phyloP scores from a whole-genome alignment of 1,140 invertebrate genomes.

The Vanessa tameamea region DNA sequence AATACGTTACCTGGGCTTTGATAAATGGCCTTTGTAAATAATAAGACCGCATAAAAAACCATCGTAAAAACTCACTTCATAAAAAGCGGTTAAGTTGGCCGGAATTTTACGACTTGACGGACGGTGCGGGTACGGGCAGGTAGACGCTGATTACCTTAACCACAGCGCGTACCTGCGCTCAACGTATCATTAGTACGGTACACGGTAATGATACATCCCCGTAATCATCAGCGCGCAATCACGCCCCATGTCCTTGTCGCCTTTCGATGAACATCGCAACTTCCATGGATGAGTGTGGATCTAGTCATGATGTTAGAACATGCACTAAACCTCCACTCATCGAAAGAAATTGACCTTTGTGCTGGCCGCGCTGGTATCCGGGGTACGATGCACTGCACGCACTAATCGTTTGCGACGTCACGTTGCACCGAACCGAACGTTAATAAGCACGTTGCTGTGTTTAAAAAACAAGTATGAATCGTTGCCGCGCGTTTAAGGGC shows the following conservation, averaged over 20 bases:
- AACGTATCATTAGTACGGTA: conserved; percentile 71
- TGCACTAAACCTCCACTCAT: conserved; percentile 82
- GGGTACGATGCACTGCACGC: conserved; percentile 69
- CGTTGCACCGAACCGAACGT: conserved; percentile 69
- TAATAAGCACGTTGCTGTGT: conserved; percentile 72
- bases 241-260: conserved; percentile 40
- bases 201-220: conserved; percentile 63
- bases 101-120: conserved; percentile 64
- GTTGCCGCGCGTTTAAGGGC: conserved; percentile 45
- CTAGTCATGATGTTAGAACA: conserved; percentile 81
- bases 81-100: conserved; percentile 56
- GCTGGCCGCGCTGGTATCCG: conserved; percentile 46
- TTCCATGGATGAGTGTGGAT: conserved; percentile 82
- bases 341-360: conserved; percentile 79
- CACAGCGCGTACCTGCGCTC: conserved; percentile 64
- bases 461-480: conserved; percentile 60
- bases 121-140: conserved; percentile 53
- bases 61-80: conserved; percentile 64
- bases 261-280: conserved; percentile 71
- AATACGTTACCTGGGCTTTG: conserved; percentile 39
- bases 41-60: conserved; percentile 45
- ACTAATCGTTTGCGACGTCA: conserved; percentile 72
- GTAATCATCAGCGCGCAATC: conserved; percentile 54
- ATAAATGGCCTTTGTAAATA: conserved; percentile 45
- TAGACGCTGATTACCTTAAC: conserved; percentile 57